Evolutionary conservation across 1,140 invertebrate genomes (phyloP).

Genomic region (Gonatopus flavifemur): DNA sequence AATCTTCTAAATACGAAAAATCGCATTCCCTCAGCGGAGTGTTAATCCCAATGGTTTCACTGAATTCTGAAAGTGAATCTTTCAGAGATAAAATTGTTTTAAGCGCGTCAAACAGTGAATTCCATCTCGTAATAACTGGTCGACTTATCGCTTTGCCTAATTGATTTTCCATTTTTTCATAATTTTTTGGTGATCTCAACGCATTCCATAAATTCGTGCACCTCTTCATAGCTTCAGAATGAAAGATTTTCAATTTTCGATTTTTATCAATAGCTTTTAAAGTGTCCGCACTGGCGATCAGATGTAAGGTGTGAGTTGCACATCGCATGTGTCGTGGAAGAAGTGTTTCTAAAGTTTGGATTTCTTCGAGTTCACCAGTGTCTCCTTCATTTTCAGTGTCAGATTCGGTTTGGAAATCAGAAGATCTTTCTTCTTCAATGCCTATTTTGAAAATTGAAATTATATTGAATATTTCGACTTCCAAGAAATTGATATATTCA

Average conservation of each 20-base stretch:
- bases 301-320: conserved; percentile 16
- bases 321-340: conserved; percentile 12
- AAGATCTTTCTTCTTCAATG: too few species aligned
- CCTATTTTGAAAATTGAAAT: too few species aligned
- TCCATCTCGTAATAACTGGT: conserved; percentile 9
- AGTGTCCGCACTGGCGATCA: conserved; percentile 10
- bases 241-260: background rate
- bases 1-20: conserved; percentile 11
- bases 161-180: conserved; percentile 2
- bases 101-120: conserved; percentile 12
- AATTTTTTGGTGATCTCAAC: conserved; percentile 4
- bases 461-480: too few species aligned
- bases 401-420: too few species aligned
- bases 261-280: background rate
- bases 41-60: background rate
- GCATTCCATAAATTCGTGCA: conserved; percentile 6
- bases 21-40: conserved; percentile 1
- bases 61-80: conserved; percentile 1
- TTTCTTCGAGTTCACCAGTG: too few species aligned
- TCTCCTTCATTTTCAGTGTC: too few species aligned
- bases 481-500: too few species aligned
- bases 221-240: background rate
- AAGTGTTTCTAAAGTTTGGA: too few species aligned
- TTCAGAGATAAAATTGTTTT: conserved; percentile 4
- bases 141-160: conserved; percentile 3